These are phyloP conservation scores for Propithecus perrieri DNA, from an alignment of 2,797 vertebrate species.

Conservation along the genomic window DNA sequence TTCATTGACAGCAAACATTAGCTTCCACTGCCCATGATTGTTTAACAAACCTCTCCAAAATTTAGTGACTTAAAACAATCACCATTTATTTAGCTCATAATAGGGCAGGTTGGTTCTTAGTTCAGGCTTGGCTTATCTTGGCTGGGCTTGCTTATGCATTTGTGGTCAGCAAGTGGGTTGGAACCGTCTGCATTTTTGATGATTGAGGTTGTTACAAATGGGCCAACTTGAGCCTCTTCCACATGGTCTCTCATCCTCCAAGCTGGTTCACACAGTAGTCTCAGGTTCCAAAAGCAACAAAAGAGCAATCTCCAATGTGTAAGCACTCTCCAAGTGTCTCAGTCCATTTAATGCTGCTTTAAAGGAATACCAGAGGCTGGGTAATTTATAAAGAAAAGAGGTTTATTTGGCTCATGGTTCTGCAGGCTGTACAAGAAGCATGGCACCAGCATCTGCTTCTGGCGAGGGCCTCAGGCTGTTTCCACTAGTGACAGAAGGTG, in stretches of 20 bases:
- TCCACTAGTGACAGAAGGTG: not conserved
- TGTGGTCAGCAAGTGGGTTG: not conserved
- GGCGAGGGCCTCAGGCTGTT: not conserved
- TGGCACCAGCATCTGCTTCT: not conserved
- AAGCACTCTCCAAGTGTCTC: not conserved
- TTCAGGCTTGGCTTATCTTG: not conserved
- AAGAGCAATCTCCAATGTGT: not conserved
- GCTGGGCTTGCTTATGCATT: not conserved
- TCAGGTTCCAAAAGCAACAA: conserved; percentile 6
- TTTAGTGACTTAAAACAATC: not conserved
- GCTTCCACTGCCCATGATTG: not conserved
- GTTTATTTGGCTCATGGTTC: not conserved
- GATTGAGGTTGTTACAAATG: not conserved
- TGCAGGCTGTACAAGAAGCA: not conserved
- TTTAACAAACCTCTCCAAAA: not conserved
- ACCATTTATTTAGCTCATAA: not conserved
- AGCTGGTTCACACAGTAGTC: not conserved
- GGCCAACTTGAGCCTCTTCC: not conserved
- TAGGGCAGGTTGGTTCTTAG: not conserved
- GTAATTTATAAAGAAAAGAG: not conserved
- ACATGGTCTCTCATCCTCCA: not conserved
- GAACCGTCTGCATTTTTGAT: not conserved
- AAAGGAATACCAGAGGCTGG: not conserved
- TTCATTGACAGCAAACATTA: not conserved
- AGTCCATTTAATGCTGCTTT: not conserved